Percentiles rank a stretch among this genome's conserved stretches.
phyloP scores from a whole-genome alignment of 2,888 invertebrate species.

The Seladonia tumulorum region DNA sequence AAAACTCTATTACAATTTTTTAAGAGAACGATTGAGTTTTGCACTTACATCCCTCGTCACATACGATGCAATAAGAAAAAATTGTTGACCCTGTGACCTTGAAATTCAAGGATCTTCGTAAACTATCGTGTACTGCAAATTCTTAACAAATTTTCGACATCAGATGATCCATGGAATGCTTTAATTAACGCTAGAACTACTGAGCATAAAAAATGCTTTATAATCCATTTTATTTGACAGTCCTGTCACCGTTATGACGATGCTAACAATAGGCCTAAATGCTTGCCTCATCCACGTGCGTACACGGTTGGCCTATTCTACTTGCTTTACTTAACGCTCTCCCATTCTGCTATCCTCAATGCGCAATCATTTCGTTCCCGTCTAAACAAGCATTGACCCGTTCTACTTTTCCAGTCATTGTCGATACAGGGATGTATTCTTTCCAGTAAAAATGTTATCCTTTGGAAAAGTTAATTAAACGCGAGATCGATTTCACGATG shows the following conservation, averaged over 20 bases:
- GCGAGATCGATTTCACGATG: not conserved
- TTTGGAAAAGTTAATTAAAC: not conserved
- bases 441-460: not conserved
- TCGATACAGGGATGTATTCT: not conserved
- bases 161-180: no score
- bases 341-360: not conserved
- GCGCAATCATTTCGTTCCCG: not conserved
- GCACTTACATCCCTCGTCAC: no score
- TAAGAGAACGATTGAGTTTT: no score
- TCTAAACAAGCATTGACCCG: not conserved
- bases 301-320: not conserved
- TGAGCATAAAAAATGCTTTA: not conserved
- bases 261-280: not conserved
- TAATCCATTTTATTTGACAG: not conserved
- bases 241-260: not conserved
- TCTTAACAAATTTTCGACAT: no score
- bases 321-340: not conserved
- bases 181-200: no score
- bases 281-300: not conserved
- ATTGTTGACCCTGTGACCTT: no score
- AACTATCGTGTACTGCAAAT: no score
- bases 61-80: no score
- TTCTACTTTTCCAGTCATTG: conserved; percentile 5
- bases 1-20: no score
- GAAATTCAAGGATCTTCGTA: no score